Evolutionary conservation across 2,113 vertebrate species (phyloP).

Genomic region (Apodemus speciosus): DNA sequence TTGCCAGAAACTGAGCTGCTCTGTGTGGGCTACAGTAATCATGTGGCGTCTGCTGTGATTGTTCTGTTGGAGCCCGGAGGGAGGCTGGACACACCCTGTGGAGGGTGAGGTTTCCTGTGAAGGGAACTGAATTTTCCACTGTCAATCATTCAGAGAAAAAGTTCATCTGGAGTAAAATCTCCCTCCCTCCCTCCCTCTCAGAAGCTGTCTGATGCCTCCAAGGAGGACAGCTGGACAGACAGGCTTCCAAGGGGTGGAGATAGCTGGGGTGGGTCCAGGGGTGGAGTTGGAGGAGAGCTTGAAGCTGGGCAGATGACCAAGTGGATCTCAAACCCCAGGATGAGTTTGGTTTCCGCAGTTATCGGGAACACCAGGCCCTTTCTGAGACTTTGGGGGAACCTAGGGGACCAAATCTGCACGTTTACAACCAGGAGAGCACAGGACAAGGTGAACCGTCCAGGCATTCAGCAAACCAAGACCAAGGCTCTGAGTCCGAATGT

Average conservation of each 20-base stretch:
- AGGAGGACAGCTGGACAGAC: not conserved
- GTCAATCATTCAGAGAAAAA: conserved; percentile 71
- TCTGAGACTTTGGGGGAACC: not conserved
- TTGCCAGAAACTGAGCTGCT: not conserved
- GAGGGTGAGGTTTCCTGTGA: conserved; percentile 74
- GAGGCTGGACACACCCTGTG: conserved; percentile 55
- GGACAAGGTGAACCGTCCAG: not conserved
- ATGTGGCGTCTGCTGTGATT: not conserved
- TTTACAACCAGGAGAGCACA: not conserved
- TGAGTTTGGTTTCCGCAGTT: not conserved
- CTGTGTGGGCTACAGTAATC: not conserved
- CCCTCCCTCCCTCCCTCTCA: not conserved
- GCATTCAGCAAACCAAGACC: not conserved
- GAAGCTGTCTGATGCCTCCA: not conserved
- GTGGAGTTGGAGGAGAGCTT: not conserved
- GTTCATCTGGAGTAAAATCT: conserved; percentile 11
- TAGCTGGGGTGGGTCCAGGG: not conserved
- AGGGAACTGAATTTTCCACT: conserved; percentile 74
- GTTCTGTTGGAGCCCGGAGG: conserved; percentile 28
- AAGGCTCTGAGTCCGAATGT: not conserved
- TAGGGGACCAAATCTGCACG: not conserved
- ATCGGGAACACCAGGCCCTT: not conserved
- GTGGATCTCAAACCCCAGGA: not conserved
- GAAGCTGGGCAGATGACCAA: not conserved
- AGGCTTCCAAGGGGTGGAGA: not conserved